Evolutionary conservation across 2,797 vertebrate genomes (phyloP).

Genomic region (Serranus cabrilla): DNA sequence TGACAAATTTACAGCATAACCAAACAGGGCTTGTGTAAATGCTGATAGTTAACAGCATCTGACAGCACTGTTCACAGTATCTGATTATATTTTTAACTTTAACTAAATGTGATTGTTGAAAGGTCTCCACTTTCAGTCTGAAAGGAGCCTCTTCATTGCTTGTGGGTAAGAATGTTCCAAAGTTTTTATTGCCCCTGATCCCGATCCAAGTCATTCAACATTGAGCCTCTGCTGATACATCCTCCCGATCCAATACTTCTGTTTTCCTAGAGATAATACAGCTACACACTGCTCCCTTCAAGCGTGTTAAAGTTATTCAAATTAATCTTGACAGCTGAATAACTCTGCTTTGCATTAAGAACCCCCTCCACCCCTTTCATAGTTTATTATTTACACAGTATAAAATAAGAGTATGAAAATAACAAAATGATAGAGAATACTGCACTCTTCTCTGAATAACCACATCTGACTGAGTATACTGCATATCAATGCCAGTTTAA

Average conservation of each 20-base stretch:
- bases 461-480: neutral
- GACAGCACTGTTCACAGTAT: neutral
- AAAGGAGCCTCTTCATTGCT: neutral
- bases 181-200: too few species aligned
- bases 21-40: neutral
- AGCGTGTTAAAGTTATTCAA: too few species aligned
- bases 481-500: neutral
- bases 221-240: too few species aligned
- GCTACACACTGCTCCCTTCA: too few species aligned
- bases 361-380: too few species aligned
- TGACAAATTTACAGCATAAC: conserved; percentile 1
- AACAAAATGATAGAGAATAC: neutral
- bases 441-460: neutral
- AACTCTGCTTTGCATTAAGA: too few species aligned
- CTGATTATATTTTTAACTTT: neutral
- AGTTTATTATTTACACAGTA: too few species aligned
- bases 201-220: too few species aligned
- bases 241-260: too few species aligned
- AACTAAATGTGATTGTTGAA: neutral
- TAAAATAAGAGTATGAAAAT: neutral
- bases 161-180: too few species aligned
- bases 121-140: neutral
- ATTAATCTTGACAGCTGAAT: too few species aligned
- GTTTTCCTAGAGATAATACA: too few species aligned
- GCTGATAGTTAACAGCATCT: neutral